Evolutionary conservation across 2,797 vertebrate species (phyloP).

Genomic region (Anguilla anguilla): DNA sequence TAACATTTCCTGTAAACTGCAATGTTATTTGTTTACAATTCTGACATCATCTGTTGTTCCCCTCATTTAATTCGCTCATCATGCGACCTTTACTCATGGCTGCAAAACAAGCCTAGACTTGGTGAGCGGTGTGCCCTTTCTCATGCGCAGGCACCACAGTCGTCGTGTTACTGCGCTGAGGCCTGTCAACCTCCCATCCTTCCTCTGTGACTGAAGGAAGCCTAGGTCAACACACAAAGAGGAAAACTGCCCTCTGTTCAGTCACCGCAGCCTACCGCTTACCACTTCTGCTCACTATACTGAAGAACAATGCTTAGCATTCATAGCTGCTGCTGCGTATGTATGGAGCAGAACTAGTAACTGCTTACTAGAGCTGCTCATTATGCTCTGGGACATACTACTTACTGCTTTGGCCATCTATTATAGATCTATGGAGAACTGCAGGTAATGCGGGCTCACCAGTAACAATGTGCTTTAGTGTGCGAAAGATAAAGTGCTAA

Average conservation of each 20-base stretch:
- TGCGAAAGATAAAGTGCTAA: too few species aligned
- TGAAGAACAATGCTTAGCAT: neutral
- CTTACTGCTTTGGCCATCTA: too few species aligned
- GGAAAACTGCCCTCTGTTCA: neutral
- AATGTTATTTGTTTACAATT: neutral
- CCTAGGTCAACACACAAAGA: neutral
- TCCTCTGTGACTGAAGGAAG: neutral
- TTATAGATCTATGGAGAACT: too few species aligned
- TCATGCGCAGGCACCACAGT: neutral
- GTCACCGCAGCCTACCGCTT: neutral
- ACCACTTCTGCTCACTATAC: neutral
- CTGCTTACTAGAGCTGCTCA: neutral
- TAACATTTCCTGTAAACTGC: neutral
- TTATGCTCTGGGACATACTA: neutral
- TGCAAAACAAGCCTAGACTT: neutral
- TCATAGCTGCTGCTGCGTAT: neutral
- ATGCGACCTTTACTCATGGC: neutral
- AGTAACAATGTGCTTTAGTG: too few species aligned
- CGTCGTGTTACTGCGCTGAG: neutral
- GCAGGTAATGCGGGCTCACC: too few species aligned
- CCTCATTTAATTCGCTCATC: neutral
- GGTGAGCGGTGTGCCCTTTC: neutral
- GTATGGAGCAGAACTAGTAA: neutral
- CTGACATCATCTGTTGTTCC: neutral
- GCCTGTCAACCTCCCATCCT: neutral